Conservation (phyloP, 2,888 invertebrate species). For the Drosophila atripex region DNA sequence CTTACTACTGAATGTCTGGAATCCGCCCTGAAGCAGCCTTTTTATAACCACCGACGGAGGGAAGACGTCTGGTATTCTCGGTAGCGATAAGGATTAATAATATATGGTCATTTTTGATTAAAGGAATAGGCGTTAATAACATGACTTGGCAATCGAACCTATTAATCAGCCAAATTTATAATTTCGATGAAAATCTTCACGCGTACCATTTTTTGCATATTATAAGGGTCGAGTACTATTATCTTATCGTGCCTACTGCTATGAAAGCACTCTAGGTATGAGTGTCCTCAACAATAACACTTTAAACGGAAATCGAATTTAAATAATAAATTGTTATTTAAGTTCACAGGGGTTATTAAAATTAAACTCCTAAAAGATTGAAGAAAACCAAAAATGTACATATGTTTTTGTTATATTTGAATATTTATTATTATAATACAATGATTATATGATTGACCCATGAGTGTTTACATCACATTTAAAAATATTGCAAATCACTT, state of each 20-base stretch:
- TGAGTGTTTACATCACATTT: too few species aligned
- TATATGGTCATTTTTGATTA: constrained; percentile 39
- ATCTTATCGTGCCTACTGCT: constrained; percentile 23
- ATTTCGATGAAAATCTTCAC: constrained; percentile 16
- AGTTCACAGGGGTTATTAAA: not conserved
- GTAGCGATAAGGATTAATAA: constrained; percentile 39
- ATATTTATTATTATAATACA: too few species aligned
- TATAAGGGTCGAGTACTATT: constrained; percentile 3
- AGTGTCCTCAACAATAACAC: not conserved
- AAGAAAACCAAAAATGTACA: not conserved
- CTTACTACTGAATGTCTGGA: constrained; percentile 12
- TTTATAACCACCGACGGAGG: constrained; percentile 29
- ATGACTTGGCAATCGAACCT: constrained; percentile 20
- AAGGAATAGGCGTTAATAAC: not conserved
- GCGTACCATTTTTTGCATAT: constrained; percentile 18
- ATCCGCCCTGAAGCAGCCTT: constrained; percentile 19
- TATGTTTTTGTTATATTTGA: too few species aligned
- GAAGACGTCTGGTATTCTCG: constrained; percentile 12
- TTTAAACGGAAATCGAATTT: not conserved
- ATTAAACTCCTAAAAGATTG: not conserved
- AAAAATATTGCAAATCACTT: constrained; percentile 11
- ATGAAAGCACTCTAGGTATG: not conserved
- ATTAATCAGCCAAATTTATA: constrained; percentile 12
- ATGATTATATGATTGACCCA: too few species aligned
- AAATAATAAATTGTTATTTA: not conserved